Evolutionary conservation across 1,140 invertebrate genomes (phyloP), one percentile per base, ranked within the genome.

Genomic region (Liolophura sinensis): DNA sequence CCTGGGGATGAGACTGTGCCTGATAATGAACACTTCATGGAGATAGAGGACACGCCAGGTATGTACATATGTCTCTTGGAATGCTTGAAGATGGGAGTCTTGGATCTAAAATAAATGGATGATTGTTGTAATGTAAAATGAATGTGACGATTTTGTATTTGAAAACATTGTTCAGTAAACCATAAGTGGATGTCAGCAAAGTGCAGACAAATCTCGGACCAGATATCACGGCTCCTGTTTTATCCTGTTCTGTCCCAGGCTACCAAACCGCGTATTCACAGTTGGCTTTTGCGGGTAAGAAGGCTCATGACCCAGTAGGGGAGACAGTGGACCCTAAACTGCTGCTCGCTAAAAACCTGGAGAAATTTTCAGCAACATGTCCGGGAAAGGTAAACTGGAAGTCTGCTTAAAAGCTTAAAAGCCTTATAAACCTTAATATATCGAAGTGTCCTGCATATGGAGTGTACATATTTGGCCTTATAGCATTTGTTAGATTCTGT

Each of bases 221-320:
- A 60, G 1, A 18, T 31, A 46, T 18, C 51, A n/a, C 1, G 59
- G 24, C 9, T 48, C 57, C 18, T 48, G 16, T 20, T 15, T 64
- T 5, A 9, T 3, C 31, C 31, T 40, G n/a, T n/a, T 70, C 14
- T 14, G 31, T 67, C 52, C 4, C 63, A 81, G 92, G 93, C 24
- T 97, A 95, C 84, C 94, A 97, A 85, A 91, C 92, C 22, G 90
- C 92, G 54, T 98, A 94, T 81, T 92, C 92, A 16, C 92, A 96
- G 80, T 86, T 98, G 0, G 87, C 91, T 16, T 96, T 92, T 87
- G 95, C 94, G 0, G 90, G 89, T 57, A 91, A 90, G 80, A 85
- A 87, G 40, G 87, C 89, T 70, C 85, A 88, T 67, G 94, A 97
- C 86, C 91, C 91, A 22, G 76, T 88, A 88, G 62, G 86, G 85